A percentile compares a stretch with the other conserved stretches of the same genome.
These are phyloP conservation scores for Chionis minor DNA, from an alignment of 2,113 vertebrate genomes.

Conservation along the genomic window DNA sequence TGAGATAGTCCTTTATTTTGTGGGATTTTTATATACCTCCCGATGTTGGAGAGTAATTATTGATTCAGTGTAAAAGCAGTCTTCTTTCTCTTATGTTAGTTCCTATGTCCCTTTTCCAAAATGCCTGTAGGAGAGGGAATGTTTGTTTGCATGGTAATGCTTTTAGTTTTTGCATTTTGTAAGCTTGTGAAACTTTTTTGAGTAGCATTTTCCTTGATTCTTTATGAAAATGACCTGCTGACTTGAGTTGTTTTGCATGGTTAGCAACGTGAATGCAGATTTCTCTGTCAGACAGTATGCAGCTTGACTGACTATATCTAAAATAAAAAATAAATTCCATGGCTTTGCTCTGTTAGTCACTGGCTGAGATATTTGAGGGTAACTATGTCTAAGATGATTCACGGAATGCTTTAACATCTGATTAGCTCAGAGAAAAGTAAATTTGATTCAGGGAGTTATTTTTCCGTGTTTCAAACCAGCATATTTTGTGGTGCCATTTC, in stretches of 20 bases:
- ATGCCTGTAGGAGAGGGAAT: not conserved
- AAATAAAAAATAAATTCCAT: not conserved
- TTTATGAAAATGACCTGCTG: not conserved
- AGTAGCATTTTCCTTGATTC: not conserved
- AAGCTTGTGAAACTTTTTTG: not conserved
- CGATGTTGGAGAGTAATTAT: not conserved
- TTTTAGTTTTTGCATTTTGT: not conserved
- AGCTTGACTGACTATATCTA: not conserved
- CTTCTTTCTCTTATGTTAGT: not conserved
- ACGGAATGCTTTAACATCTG: not conserved
- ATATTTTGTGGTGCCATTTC: not conserved
- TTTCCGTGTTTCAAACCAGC: not conserved
- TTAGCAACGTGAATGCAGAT: not conserved
- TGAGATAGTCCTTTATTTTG: not conserved
- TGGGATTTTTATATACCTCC: not conserved
- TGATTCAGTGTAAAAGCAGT: not conserved
- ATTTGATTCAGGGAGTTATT: not conserved
- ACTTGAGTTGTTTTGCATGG: not conserved
- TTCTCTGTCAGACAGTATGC: not conserved
- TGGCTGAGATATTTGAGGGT: not conserved
- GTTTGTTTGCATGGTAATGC: not conserved
- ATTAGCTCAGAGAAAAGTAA: not conserved
- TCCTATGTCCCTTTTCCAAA: not conserved
- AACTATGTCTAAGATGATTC: not conserved
- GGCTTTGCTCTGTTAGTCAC: not conserved